Conservation (phyloP, 2,888 invertebrate genomes). For the Ophraella communa region DNA sequence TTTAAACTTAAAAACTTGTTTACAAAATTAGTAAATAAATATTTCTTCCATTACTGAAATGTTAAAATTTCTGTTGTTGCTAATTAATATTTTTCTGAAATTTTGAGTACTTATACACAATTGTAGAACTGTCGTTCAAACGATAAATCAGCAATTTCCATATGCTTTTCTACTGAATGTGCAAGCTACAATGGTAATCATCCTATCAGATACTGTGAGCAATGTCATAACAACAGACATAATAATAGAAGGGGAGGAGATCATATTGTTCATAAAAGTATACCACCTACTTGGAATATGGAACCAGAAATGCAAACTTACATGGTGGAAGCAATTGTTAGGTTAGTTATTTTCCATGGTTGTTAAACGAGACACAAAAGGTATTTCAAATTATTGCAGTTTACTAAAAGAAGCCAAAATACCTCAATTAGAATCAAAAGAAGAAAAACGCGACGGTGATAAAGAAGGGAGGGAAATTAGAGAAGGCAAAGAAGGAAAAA, state of each 20-base stretch:
- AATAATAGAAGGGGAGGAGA: conserved; percentile 86
- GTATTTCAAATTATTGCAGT: conserved; percentile 57
- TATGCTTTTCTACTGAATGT: conserved; percentile 97
- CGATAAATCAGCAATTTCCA: conserved; percentile 91
- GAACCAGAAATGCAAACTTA: conserved; percentile 90
- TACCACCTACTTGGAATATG: conserved; percentile 89
- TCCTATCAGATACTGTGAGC: conserved; percentile 91
- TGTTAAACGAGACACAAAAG: no score
- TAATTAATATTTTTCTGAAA: no score
- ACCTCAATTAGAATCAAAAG: conserved; percentile 71
- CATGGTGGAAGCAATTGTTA: conserved; percentile 92
- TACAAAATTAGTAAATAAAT: no score
- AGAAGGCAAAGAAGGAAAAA: conserved; percentile 55
- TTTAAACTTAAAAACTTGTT: no score
- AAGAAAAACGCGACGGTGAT: conserved; percentile 52
- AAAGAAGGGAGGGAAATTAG: conserved; percentile 41
- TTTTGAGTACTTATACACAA: conserved; percentile 1
- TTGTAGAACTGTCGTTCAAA: conserved; percentile 87
- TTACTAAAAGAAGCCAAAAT: conserved; percentile 92
- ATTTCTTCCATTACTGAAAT: no score
- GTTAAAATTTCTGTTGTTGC: no score
- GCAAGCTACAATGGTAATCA: conserved; percentile 95
- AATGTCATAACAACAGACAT: conserved; percentile 88
- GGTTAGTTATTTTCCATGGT: conserved; percentile 69
- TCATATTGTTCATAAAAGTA: conserved; percentile 88